A percentile compares a stretch with the other conserved stretches of the same genome.
Evolutionary conservation across 1,140 invertebrate genomes (phyloP).

Genomic region (Caenorhabditis elegans): WBcel235 BX284604.4:7895501-7896000

Average conservation of each 20-base stretch:
- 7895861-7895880: slow-evolving; percentile 64
- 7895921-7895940: not conserved
- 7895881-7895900: slow-evolving; percentile 61
- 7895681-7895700: not conserved
- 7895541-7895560: too few relatives aligned
- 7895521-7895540: too few relatives aligned
- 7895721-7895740: slow-evolving; percentile 31
- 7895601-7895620: too few relatives aligned
- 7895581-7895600: too few relatives aligned
- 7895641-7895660: not conserved
- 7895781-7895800: slow-evolving; percentile 65
- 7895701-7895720: not conserved
- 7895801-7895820: slow-evolving; percentile 66
- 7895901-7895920: slow-evolving; percentile 15
- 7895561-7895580: too few relatives aligned
- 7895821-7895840: slow-evolving; percentile 68
- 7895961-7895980: not conserved
- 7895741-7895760: slow-evolving; percentile 40
- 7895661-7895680: not conserved
- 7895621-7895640: too few relatives aligned
- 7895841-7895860: slow-evolving; percentile 65
- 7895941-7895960: not conserved
- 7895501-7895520: too few relatives aligned
- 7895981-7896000: not conserved
- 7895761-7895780: slow-evolving; percentile 51